phyloP scores from a whole-genome alignment of 2,797 vertebrate genomes.

The Prionace glauca region DNA sequence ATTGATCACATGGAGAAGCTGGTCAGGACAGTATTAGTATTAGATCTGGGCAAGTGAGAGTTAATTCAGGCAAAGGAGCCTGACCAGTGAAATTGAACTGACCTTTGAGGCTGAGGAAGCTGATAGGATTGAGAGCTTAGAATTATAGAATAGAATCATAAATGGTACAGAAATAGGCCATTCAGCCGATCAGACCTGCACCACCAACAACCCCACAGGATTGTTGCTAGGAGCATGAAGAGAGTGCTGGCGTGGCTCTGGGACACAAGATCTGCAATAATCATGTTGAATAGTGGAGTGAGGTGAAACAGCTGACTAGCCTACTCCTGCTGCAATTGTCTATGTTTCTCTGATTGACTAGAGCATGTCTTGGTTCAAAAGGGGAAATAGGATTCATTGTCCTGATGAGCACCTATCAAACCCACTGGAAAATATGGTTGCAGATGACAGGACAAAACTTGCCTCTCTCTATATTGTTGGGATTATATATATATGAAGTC shows the following conservation, averaged over 20 bases:
- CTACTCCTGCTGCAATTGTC: no score
- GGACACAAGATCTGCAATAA: no score
- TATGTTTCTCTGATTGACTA: not conserved
- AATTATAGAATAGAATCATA: no score
- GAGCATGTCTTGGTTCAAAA: not conserved
- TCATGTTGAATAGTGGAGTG: no score
- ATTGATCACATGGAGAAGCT: not conserved
- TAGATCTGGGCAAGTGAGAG: not conserved
- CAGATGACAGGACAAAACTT: not conserved
- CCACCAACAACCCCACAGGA: no score
- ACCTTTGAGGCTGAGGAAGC: not conserved
- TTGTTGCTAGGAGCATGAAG: no score
- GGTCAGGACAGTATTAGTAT: not conserved
- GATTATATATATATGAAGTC: not conserved
- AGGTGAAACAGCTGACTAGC: no score
- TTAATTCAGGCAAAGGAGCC: not conserved
- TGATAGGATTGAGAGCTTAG: not conserved
- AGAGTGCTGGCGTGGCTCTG: no score
- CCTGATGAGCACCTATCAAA: not conserved
- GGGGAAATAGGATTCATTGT: not conserved
- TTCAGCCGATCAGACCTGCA: not conserved
- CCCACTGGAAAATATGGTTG: not conserved
- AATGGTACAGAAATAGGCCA: not conserved
- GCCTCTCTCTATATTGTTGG: not conserved
- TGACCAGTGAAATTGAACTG: not conserved